A percentile compares a stretch with the other conserved stretches of the same genome.
Evolutionary conservation across 2,113 vertebrate species (phyloP).

Genomic region (Cinclus mexicanus): DNA sequence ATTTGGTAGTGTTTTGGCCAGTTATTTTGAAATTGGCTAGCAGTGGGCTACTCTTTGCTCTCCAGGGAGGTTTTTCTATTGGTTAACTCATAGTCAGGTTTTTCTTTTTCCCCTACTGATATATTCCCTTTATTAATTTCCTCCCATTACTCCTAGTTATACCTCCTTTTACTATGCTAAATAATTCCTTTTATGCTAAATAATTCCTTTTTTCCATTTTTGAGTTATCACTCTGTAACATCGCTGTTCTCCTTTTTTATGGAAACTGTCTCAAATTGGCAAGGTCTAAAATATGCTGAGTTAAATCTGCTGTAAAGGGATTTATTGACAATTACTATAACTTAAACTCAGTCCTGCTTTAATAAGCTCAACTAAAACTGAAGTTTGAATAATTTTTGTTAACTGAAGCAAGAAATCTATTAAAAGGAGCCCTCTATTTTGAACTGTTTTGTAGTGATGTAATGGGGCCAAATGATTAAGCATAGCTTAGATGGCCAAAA

Average conservation of each 20-base stretch:
- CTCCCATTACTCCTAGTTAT: conserved; percentile 56
- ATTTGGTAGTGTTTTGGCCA: background rate
- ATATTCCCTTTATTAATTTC: conserved; percentile 61
- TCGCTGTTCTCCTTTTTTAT: conserved; percentile 53
- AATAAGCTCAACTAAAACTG: conserved; percentile 34
- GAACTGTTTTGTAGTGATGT: conserved; percentile 16
- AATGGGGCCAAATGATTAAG: conserved; percentile 21
- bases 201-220: conserved; percentile 60
- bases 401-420: conserved; percentile 34
- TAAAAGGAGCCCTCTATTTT: conserved; percentile 29
- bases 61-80: conserved; percentile 2
- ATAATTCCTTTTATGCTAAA: conserved; percentile 68
- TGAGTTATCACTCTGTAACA: conserved; percentile 50
- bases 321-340: conserved; percentile 63
- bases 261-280: conserved; percentile 51
- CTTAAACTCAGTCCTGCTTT: conserved; percentile 46
- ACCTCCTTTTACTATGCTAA: conserved; percentile 57
- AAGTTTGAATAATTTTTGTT: conserved; percentile 39
- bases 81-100: conserved; percentile 16
- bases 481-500: conserved; percentile 34
- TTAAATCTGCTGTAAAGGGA: conserved; percentile 55
- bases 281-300: conserved; percentile 52
- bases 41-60: background rate
- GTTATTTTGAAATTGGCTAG: conserved; percentile 17
- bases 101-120: conserved; percentile 27